Conservation (phyloP, 2,113 vertebrate species). For the Odontophorus gujanensis region DNA sequence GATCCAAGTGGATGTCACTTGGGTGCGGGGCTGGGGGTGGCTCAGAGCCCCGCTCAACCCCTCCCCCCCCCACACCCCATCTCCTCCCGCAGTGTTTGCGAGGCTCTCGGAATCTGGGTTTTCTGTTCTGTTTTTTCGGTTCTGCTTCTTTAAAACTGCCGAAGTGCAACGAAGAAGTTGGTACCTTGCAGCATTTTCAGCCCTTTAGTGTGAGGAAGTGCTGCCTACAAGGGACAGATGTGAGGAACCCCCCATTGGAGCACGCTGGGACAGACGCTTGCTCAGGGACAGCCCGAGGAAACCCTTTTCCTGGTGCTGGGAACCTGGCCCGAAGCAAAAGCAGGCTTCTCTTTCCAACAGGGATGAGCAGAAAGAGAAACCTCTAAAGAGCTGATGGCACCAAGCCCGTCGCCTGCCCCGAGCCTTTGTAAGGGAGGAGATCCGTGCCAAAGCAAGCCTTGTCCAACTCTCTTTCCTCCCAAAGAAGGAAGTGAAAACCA, state of each 20-base stretch:
- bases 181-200: too few species aligned
- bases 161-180: background rate
- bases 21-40: background rate
- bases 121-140: constrained; percentile 65
- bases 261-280: background rate
- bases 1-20: background rate
- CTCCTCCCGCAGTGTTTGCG: rapidly evolving
- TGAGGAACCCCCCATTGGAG: background rate
- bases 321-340: background rate
- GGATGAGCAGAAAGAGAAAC: background rate
- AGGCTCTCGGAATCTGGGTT: background rate
- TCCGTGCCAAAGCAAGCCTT: background rate
- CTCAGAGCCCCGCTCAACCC: background rate
- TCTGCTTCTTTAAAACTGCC: constrained; percentile 28
- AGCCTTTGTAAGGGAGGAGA: background rate
- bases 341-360: background rate
- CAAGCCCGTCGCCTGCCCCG: background rate
- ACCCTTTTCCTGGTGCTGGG: background rate
- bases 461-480: background rate
- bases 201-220: background rate
- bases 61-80: background rate
- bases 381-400: background rate
- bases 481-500: constrained; percentile 14
- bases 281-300: background rate
- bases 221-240: background rate